Evolutionary conservation across 2,888 invertebrate species (phyloP), one percentile per base, ranked within the genome.

Genomic region (Cephonodes hylas): DNA sequence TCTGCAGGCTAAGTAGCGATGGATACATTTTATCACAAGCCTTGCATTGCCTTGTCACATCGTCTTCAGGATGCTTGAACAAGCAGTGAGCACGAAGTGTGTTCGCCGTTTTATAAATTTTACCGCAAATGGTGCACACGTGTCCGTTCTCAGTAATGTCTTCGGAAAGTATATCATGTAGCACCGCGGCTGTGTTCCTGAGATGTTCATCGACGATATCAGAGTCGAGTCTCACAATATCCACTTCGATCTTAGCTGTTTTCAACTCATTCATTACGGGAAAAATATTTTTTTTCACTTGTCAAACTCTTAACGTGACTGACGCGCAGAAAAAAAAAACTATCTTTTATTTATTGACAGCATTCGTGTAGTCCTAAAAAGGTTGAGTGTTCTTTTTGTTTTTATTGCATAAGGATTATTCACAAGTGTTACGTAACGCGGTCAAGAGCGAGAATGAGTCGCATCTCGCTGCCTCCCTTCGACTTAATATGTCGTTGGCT

Each of bases 81-180:
- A 75, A 72, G 58, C 72, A 66, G 67, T 91, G 91, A 60, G 79
- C 75, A 27, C 77, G 75, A 58, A 91, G 71, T 3, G 86, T 85
- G 34, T 63, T 79, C 7, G 59, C 58, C 1, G 81, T 80, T 68
- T 86, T 90, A 67, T 89, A 91, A 1, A 76, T 69, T 69, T 87
- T 90, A 1, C 82, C 79, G 70, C 91, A 92, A 44, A 76, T 74
- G 83, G 89, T 66, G 84, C 94, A 80, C 84, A 68, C 80, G 87
- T 79, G 93, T 74, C 71, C 74, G 20, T 59, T 63, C 7, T 75
- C 72, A 6, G 56, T 15, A 15, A 63, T 27, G 10, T 18, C 15
- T 0, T 31, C 15, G 18, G 66, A 66, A 20, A 84, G 63, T 61
- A 85, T 85, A 27, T 84, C 83, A 13, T 79, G 77, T 44, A 88